Percentiles rank a stretch among this genome's conserved stretches.
phyloP scores from a whole-genome alignment of 2,113 vertebrate species.

The Orientallactaga bullata region DNA sequence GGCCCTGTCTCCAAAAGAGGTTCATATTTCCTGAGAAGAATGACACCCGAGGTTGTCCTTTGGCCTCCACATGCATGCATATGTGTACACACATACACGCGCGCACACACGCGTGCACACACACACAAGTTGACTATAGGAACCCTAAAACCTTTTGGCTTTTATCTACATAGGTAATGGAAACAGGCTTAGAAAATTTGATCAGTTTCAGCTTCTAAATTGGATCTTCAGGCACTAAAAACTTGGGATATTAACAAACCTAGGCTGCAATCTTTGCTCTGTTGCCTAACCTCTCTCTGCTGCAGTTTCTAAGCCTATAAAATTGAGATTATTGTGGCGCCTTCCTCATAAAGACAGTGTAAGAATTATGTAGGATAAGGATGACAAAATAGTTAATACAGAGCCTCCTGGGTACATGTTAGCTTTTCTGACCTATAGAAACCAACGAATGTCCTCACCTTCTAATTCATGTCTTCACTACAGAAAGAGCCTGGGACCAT shows the following conservation, averaged over 20 bases:
- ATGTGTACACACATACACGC: no score
- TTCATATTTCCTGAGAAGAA: no score
- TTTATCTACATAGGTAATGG: conserved; percentile 18
- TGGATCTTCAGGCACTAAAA: not conserved
- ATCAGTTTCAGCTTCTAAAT: not conserved
- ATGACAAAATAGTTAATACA: not conserved
- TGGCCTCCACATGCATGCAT: no score
- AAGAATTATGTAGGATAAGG: not conserved
- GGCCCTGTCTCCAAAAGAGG: no score
- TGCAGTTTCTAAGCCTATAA: not conserved
- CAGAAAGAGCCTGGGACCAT: not conserved
- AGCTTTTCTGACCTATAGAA: not conserved
- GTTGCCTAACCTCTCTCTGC: not conserved
- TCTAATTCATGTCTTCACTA: conserved; percentile 7
- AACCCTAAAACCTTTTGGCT: not conserved
- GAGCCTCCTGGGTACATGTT: not conserved
- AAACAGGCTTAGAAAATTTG: not conserved
- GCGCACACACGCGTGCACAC: no score
- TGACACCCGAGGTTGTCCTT: no score
- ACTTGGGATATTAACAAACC: not conserved
- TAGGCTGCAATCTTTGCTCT: not conserved
- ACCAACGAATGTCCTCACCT: not conserved
- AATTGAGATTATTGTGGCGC: not conserved
- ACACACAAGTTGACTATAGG: not conserved
- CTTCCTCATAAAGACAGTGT: not conserved